Conservation (phyloP, 2,888 invertebrate genomes). For the Enchytraeus crypticus region DNA sequence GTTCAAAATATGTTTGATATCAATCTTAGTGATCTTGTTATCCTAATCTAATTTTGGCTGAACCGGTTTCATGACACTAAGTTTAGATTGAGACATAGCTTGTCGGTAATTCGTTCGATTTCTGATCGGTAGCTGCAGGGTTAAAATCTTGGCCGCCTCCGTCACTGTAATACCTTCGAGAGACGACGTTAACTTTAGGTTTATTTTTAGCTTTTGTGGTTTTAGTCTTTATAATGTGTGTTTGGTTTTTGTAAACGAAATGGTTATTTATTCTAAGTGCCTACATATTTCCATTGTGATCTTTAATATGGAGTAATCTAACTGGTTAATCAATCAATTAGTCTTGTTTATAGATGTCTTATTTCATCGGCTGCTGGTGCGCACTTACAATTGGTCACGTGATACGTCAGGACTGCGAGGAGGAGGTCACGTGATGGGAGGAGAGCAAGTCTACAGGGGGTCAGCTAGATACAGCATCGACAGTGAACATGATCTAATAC, state of each 20-base stretch:
- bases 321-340: neutral
- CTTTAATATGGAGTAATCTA: neutral
- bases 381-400: conserved; percentile 40
- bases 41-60: no score
- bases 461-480: conserved; percentile 42
- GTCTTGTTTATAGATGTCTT: conserved; percentile 36
- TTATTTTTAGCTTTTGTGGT: neutral
- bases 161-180: no score
- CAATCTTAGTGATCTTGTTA: no score
- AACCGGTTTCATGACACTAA: no score
- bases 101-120: no score
- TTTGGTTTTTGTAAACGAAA: neutral
- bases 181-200: no score
- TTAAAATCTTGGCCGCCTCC: no score
- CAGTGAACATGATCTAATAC: conserved; percentile 42
- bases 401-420: conserved; percentile 37
- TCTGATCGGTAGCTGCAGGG: no score
- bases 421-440: no score
- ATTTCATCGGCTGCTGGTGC: conserved; percentile 41
- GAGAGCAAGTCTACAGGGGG: conserved; percentile 36
- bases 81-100: no score
- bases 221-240: neutral
- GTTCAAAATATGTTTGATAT: no score
- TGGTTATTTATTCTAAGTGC: neutral
- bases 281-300: neutral